A percentile compares a stretch with the other conserved stretches of the same genome.
Conservation (phyloP, 2,797 vertebrate species). For the Melanotaenia boesemani region DNA sequence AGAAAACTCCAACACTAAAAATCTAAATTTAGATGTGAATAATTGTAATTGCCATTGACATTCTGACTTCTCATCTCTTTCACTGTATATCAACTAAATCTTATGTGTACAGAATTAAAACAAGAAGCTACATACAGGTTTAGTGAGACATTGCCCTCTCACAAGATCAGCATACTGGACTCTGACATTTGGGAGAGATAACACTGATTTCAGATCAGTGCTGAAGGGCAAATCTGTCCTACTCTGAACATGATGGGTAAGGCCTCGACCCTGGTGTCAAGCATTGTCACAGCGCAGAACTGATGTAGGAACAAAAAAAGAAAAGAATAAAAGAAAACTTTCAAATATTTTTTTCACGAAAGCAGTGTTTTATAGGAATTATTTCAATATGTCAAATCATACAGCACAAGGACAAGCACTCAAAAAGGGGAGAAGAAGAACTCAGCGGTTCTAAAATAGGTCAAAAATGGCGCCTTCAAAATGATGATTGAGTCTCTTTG, state of each 20-base stretch:
- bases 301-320: slow-evolving; percentile 49
- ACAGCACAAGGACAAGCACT: slow-evolving; percentile 68
- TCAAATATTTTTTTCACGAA: slow-evolving; percentile 56
- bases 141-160: slow-evolving; percentile 51
- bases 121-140: slow-evolving; percentile 62
- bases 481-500: slow-evolving; percentile 82
- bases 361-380: slow-evolving; percentile 64
- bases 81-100: slow-evolving; percentile 71
- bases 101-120: slow-evolving; percentile 64
- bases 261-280: slow-evolving; percentile 84
- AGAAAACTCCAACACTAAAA: slow-evolving; percentile 65
- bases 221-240: slow-evolving; percentile 51
- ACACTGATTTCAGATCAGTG: slow-evolving; percentile 63
- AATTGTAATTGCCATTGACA: slow-evolving; percentile 70
- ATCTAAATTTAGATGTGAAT: slow-evolving; percentile 75
- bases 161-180: slow-evolving; percentile 40
- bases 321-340: slow-evolving; percentile 36
- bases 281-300: slow-evolving; percentile 86
- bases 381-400: slow-evolving; percentile 67
- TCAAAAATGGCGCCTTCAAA: slow-evolving; percentile 58
- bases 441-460: slow-evolving; percentile 46
- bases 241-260: slow-evolving; percentile 76
- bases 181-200: slow-evolving; percentile 36
- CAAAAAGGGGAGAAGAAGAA: slow-evolving; percentile 44
- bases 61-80: slow-evolving; percentile 67